Conservation (phyloP, 2,888 invertebrate species). For the Ptilodon capucinus region DNA sequence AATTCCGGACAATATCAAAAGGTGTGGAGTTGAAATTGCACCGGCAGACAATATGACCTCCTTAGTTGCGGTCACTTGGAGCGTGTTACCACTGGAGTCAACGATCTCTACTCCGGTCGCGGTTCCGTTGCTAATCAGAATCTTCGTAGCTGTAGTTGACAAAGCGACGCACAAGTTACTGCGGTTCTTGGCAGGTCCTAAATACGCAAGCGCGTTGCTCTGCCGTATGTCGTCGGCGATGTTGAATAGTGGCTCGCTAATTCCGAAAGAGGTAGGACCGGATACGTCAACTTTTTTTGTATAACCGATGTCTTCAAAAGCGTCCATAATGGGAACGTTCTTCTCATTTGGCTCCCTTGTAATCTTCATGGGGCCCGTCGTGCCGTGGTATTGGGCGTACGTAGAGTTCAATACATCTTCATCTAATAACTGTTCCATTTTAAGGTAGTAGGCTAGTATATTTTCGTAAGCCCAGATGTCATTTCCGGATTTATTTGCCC, state of each 20-base stretch:
- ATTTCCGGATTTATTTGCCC: conserved; percentile 36
- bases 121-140: conserved; percentile 9
- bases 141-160: conserved; percentile 15
- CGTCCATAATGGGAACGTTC: background rate
- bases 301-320: conserved; percentile 11
- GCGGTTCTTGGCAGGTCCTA: background rate
- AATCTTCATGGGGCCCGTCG: conserved; percentile 13
- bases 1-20: conserved; percentile 90
- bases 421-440: conserved; percentile 41
- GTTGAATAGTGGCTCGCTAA: conserved; percentile 6
- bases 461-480: conserved; percentile 36
- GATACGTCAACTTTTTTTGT: conserved; percentile 14
- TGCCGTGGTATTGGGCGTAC: conserved; percentile 11
- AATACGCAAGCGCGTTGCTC: conserved; percentile 9
- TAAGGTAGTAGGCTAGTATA: conserved; percentile 39
- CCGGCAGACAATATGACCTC: conserved; percentile 90
- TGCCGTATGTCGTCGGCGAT: conserved; percentile 12
- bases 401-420: conserved; percentile 12
- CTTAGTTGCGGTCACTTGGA: conserved; percentile 48
- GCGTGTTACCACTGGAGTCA: background rate
- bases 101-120: background rate
- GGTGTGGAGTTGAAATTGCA: conserved; percentile 90
- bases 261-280: conserved; percentile 2
- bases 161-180: conserved; percentile 10
- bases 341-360: background rate